Evolutionary conservation across 2,113 vertebrate species (phyloP), one percentile per base, ranked within the genome.

Genomic region (Clarias gariepinus): DNA sequence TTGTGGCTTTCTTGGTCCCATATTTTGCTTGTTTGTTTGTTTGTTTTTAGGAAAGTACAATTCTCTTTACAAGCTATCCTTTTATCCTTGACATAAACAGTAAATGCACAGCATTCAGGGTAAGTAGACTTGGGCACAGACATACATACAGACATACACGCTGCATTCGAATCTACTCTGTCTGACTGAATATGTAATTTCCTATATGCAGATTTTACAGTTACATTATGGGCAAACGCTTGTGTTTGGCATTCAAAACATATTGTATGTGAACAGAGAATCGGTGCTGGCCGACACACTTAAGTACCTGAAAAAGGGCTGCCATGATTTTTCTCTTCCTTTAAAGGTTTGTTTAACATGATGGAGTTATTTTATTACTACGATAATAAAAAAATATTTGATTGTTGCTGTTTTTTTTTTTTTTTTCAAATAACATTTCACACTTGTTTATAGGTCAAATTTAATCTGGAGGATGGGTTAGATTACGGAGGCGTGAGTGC

Each of bases 281-380:
- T 81, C 68, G 0, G 25, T 89, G 28, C 13, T 88, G 81, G 53
- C 53, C 18, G 87, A 90, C 74, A 85, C 86, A 21, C 60, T 91
- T 12, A 0, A 1, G 19, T 55, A 77, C 66, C 86, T 91, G 47
- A 85, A 58, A 83, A 19, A 21, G 47, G 66, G n/a, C 13, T 18
- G 0, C 0, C 71, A 58, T 77, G 1, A 84, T 15, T 87, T 73
- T 73, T 2, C 0, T 21, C 2, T 21, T 3, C 30, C 1, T 12
- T 76, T 88, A 8, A 6, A 77, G 88, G 89, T 89, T 47, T 47
- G 47, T 47, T 47, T 47, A 47, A 47, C 3, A 52, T 74, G 1
- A 25, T 47, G 47, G 11, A 10, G 11, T 47, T 47, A 74, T 47
- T 47, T 36, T 71, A 13, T 74, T 74, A 23, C 47, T 36, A 33